Evolutionary conservation across 2,113 vertebrate species (phyloP).

Genomic region (Cyprinodon variegatus): DNA sequence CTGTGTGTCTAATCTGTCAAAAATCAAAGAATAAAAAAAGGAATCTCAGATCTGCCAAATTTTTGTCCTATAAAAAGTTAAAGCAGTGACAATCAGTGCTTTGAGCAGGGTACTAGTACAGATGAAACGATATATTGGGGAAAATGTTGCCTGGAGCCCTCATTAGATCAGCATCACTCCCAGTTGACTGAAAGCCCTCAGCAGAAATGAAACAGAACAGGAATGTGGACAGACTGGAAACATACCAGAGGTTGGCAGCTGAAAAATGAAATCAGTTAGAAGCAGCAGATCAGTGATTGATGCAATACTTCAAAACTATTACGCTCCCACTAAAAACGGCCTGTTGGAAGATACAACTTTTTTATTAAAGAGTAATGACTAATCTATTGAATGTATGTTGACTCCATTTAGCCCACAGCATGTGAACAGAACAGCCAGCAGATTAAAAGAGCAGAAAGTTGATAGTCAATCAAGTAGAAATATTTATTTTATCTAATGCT

Average conservation of each 20-base stretch:
- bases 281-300: slow-evolving; percentile 42
- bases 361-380: slow-evolving; percentile 35
- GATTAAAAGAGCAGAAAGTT: background rate
- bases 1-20: background rate
- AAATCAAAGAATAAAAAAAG: background rate
- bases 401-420: slow-evolving; percentile 12
- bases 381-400: slow-evolving; percentile 18
- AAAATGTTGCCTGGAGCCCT: background rate
- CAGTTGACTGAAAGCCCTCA: slow-evolving; percentile 9
- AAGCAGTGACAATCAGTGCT: too few relatives aligned
- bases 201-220: slow-evolving; percentile 31
- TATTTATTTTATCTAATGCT: slow-evolving; percentile 1
- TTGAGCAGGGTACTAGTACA: background rate
- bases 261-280: slow-evolving; percentile 11
- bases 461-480: background rate
- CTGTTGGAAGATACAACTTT: slow-evolving; percentile 1
- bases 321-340: slow-evolving; percentile 1
- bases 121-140: background rate
- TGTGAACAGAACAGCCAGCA: background rate
- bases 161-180: background rate
- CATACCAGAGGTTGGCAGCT: slow-evolving; percentile 16
- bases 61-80: background rate
- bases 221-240: slow-evolving; percentile 17
- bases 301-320: slow-evolving; percentile 6
- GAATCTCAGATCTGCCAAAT: background rate